Evolutionary conservation across 2,888 invertebrate genomes (phyloP).

Genomic region (Campaea margaritaria): DNA sequence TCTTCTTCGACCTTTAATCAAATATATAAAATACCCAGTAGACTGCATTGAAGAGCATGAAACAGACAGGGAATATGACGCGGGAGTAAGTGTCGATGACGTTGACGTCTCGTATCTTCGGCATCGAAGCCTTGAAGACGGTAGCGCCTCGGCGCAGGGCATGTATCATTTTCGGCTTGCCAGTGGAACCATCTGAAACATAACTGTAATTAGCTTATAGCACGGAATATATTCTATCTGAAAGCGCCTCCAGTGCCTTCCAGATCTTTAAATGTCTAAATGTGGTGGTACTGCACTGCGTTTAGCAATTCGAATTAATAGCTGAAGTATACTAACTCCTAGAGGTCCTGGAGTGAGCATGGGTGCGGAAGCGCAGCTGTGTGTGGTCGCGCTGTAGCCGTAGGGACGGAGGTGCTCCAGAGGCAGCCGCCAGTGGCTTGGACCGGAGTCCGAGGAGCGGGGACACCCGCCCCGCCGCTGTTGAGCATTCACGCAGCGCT

Average conservation of each 20-base stretch:
- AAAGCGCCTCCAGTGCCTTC: too few relatives aligned
- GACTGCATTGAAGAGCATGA: conserved; percentile 96
- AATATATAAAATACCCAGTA: conserved; percentile 98
- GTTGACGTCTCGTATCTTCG: conserved; percentile 98
- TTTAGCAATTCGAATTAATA: neutral
- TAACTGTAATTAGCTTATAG: neutral
- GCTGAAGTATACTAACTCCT: conserved; percentile 56
- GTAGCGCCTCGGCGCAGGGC: conserved; percentile 93
- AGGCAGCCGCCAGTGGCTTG: conserved; percentile 89
- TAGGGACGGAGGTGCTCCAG: conserved; percentile 88
- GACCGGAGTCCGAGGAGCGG: conserved; percentile 85
- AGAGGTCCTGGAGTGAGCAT: conserved; percentile 83
- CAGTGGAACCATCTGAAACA: conserved; percentile 80
- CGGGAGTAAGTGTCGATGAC: conserved; percentile 99
- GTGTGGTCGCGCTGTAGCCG: conserved; percentile 85
- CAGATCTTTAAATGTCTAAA: too few relatives aligned
- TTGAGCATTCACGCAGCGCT: conserved; percentile 93
- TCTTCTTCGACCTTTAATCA: conserved; percentile 58
- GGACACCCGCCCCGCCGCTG: conserved; percentile 88
- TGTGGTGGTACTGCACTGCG: too few relatives aligned
- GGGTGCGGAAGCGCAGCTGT: conserved; percentile 80
- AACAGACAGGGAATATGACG: conserved; percentile 97
- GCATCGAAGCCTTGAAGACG: conserved; percentile 95
- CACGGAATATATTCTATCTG: too few relatives aligned
- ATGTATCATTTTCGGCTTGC: conserved; percentile 90